Base-by-base conservation (phyloP, 2,888 invertebrate genomes). In the Xestia c-nigrum region DNA sequence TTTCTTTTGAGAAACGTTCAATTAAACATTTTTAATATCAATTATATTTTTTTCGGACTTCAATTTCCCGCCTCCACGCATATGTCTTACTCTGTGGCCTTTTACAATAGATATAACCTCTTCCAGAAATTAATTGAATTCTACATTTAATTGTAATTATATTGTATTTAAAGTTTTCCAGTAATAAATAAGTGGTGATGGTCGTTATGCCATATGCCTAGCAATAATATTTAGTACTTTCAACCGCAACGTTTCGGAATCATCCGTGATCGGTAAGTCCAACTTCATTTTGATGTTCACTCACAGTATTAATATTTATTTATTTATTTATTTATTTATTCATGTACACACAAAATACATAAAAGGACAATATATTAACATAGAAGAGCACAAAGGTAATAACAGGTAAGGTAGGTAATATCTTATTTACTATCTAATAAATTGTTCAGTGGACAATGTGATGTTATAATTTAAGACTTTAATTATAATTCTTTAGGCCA, bases 171-270 rank as follows among this genome's bases (percentile, higher is more conserved):
- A 55, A 81, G 55, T 63, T 79, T 67, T 9, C 50, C 7, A 31
- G 43, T 64, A 72, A 24, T 63, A 65, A 72, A 24, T 63, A 65
- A 74, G 55, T 31, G 7, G 57, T 31, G 16, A 52, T 63, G 59
- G 7, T 55, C 40, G 38, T 66, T 69, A 64, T 83, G 61, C 61
- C 79, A 78, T 59, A 76, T 83, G 84, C 46, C 68, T 47, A 6
- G 31, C 57, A 47, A 31, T 78, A 69, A 52, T 14, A 31, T 59
- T 12, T 59, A 40, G 3, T 14, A 57, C 47, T 52, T 57, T 47
- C n/a, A 64, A 81, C 84, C 84, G n/a, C 84, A 67, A 46, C 6
- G 80, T 84, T 40, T 50, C 47, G 43, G 40, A 55, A 50, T 57
- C 24, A 65, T 64, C 31, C 64, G 68, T 40, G 46, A 46, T 57